phyloP scores from a whole-genome alignment of 2,888 invertebrate species.

The Drosophila kokeensis region DNA sequence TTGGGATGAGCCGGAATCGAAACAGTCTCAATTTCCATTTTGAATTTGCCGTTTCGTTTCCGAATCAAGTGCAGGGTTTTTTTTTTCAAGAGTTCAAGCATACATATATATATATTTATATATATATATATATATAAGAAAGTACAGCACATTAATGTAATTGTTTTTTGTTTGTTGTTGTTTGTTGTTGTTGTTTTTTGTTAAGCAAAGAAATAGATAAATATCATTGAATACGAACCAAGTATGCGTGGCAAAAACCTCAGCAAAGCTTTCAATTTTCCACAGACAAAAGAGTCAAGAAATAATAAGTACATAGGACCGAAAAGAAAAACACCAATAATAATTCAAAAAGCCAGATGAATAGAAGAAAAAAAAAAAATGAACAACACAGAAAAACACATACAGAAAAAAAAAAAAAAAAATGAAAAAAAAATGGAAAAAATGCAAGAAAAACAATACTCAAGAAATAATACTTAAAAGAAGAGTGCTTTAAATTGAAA shows the following conservation, averaged over 20 bases:
- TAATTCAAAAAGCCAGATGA: conserved; percentile 22
- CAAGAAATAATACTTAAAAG: conserved; percentile 5
- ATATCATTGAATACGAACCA: conserved; percentile 82
- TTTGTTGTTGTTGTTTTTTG: conserved; percentile 11
- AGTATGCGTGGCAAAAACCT: conserved; percentile 83
- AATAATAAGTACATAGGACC: conserved; percentile 38
- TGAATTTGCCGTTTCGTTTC: conserved; percentile 1
- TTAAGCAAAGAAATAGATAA: conserved; percentile 29
- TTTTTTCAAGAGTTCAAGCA: conserved; percentile 18
- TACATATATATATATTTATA: conserved; percentile 14
- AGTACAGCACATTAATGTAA: conserved; percentile 35
- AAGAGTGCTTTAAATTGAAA: neutral
- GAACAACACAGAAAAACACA: neutral
- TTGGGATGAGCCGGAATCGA: neutral
- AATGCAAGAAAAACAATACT: conserved; percentile 9
- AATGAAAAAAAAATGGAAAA: neutral
- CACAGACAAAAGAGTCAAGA: conserved; percentile 34
- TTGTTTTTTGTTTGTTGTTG: conserved; percentile 2
- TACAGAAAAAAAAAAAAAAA: neutral
- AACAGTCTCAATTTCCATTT: neutral
- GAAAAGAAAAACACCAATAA: conserved; percentile 50
- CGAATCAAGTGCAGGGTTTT: neutral
- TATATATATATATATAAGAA: conserved; percentile 7
- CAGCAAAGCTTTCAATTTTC: conserved; percentile 83
- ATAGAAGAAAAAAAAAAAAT: neutral